Evolutionary conservation across 64 coral and sea anemone species (phyloP), one percentile per base, ranked within the genome.

Genomic region (Catalaphyllia jardinei): DNA sequence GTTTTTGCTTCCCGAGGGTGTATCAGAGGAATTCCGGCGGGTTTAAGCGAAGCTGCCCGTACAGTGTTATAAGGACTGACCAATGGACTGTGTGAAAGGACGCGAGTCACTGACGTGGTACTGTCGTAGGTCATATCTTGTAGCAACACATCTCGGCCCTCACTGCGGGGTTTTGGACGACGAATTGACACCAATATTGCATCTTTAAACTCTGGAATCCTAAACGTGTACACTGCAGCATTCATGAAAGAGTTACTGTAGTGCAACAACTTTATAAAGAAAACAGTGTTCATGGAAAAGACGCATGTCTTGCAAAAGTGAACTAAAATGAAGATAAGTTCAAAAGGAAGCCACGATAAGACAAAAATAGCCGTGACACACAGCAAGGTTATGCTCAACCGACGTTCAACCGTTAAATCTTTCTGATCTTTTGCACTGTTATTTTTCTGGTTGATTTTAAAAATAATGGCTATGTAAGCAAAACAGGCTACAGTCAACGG

Each of bases 231-330:
- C 28, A 92, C 63, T 2, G 76, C 50, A 6, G 90, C 72, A 55
- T 92, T 92, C 59, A 92, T 60, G 59, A 92, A 92, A 0, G 90
- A 92, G 60, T 92, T 92, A 29, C 90, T 87, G 29, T 86, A 92
- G 39, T 92, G 90, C 19, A 92, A 77, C 14, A 87, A 59, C 84
- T 92, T 92, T 13, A 69, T 85, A 51, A 85, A 71, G 7, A 87
- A 92, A 0, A 86, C 76, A 31, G 51, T 19, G 30, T 75, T 78
- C 8, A 79, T 33, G 42, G 61, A 78, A 14, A 52, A 84, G 0
- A 42, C 28, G 46, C 90, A 92, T 7, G 76, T 76, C 52, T 67
- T 92, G 31, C 90, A 92, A 30, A 87, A 87, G 73, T 92, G 90
- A 4, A 92, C 39, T 5, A 92, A 61, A 33, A 92, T 87, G 3